A percentile compares a stretch with the other conserved stretches of the same genome.
These are phyloP conservation scores for Corydoras sp. DNA, from an alignment of 2,113 vertebrate genomes.

Conservation along the genomic window DNA sequence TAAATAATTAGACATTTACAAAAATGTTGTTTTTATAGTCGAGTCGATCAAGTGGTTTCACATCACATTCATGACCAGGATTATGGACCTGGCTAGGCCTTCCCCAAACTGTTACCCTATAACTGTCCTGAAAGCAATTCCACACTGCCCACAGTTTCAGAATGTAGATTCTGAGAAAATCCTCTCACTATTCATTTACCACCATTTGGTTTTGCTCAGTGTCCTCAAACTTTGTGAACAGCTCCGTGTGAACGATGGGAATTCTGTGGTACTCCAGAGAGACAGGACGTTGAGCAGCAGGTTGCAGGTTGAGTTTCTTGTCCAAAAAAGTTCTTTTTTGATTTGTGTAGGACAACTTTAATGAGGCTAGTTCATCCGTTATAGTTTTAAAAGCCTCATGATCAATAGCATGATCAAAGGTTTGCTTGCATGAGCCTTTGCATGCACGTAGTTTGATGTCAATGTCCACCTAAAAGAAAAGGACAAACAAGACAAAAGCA, in stretches of 20 bases:
- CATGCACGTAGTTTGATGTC: conserved; percentile 65
- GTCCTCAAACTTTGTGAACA: conserved; percentile 60
- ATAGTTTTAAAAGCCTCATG: conserved; percentile 28
- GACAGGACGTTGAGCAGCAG: rapidly evolving
- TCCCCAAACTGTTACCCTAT: no score
- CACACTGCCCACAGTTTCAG: no score
- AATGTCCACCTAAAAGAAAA: conserved; percentile 59
- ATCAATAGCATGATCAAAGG: conserved; percentile 40
- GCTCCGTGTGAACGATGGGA: conserved; percentile 37
- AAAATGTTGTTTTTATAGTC: no score
- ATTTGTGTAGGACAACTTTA: neutral
- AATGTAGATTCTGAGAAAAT: neutral
- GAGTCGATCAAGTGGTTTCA: no score
- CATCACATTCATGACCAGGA: no score
- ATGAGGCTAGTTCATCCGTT: conserved; percentile 22
- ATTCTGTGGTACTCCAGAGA: conserved; percentile 41
- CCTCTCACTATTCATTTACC: conserved; percentile 28
- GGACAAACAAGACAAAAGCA: conserved; percentile 33
- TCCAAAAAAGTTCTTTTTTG: neutral
- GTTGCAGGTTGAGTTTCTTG: conserved; percentile 42
- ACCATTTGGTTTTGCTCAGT: conserved; percentile 48
- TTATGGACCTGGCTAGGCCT: no score
- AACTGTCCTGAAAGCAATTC: no score
- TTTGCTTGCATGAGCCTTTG: conserved; percentile 55
- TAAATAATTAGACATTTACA: no score